Percentiles rank a stretch among this genome's conserved stretches.
phyloP scores from a whole-genome alignment of 2,888 invertebrate species.

The Alloplasta piceator region DNA sequence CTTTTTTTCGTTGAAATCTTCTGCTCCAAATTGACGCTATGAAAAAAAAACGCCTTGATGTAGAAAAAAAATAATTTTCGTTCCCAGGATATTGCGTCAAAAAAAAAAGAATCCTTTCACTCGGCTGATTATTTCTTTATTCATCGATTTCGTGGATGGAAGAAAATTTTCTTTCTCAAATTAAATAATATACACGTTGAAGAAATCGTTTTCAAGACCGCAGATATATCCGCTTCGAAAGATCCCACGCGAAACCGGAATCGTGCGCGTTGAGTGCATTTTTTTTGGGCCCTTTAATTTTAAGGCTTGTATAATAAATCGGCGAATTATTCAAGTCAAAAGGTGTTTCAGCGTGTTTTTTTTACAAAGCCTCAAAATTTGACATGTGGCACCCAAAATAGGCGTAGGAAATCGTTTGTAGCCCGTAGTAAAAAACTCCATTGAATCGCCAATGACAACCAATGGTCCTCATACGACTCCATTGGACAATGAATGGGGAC shows the following conservation, averaged over 20 bases:
- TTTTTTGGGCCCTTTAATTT: too few species aligned
- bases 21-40: constrained; percentile 17
- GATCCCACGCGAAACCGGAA: constrained; percentile 35
- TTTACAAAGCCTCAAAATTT: not conserved
- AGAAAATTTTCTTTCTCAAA: not conserved
- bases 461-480: too few species aligned
- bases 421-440: too few species aligned
- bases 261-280: too few species aligned
- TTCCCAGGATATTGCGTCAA: constrained; percentile 29
- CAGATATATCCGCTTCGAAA: constrained; percentile 50
- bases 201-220: constrained; percentile 40
- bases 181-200: constrained; percentile 30
- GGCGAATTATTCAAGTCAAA: too few species aligned
- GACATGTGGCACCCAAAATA: too few species aligned
- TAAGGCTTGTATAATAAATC: too few species aligned
- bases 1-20: constrained; percentile 45
- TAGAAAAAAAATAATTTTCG: not conserved
- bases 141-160: constrained; percentile 26
- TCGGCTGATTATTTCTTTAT: constrained; percentile 22
- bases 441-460: too few species aligned
- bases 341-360: not conserved
- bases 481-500: too few species aligned
- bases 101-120: constrained; percentile 22
- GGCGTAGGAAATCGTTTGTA: too few species aligned
- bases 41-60: too few species aligned